Evolutionary conservation across 2,888 invertebrate genomes (phyloP).

Genomic region (Mimas tiliae): DNA sequence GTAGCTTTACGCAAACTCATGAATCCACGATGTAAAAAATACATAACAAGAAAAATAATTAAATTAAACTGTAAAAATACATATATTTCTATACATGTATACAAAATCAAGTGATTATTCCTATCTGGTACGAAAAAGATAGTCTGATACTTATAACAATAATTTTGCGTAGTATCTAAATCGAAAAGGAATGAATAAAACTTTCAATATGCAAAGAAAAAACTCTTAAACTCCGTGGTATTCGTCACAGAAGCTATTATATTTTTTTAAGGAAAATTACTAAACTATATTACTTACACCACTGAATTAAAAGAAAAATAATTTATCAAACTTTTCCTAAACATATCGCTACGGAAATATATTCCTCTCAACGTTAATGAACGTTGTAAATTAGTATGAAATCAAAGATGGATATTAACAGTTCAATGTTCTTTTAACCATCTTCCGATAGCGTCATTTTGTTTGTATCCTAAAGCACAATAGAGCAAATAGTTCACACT

Average conservation of each 20-base stretch:
- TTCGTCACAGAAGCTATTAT: conserved; percentile 30
- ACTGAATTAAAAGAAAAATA: conserved; percentile 12
- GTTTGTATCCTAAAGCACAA: conserved; percentile 22
- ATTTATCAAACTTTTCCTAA: conserved; percentile 7
- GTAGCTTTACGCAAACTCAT: conserved; percentile 61
- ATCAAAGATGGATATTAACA: neutral
- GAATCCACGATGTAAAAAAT: conserved; percentile 54
- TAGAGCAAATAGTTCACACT: conserved; percentile 34
- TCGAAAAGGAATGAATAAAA: conserved; percentile 76
- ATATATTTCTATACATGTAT: conserved; percentile 60
- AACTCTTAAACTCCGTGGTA: conserved; percentile 16
- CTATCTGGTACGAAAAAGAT: conserved; percentile 47
- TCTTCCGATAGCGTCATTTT: conserved; percentile 23
- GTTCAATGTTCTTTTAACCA: neutral
- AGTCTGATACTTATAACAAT: conserved; percentile 33
- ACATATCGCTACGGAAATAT: neutral
- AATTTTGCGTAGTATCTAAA: conserved; percentile 55
- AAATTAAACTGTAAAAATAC: conserved; percentile 59
- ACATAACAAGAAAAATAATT: conserved; percentile 48
- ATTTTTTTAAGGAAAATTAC: conserved; percentile 28
- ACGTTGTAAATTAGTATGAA: conserved; percentile 1
- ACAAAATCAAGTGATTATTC: conserved; percentile 55
- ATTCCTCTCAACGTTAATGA: neutral
- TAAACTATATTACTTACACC: conserved; percentile 28
- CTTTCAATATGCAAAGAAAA: conserved; percentile 26